These are phyloP conservation scores for Ecdyonurus torrentis DNA, from an alignment of 2,888 invertebrate species.

Conservation along the genomic window DNA sequence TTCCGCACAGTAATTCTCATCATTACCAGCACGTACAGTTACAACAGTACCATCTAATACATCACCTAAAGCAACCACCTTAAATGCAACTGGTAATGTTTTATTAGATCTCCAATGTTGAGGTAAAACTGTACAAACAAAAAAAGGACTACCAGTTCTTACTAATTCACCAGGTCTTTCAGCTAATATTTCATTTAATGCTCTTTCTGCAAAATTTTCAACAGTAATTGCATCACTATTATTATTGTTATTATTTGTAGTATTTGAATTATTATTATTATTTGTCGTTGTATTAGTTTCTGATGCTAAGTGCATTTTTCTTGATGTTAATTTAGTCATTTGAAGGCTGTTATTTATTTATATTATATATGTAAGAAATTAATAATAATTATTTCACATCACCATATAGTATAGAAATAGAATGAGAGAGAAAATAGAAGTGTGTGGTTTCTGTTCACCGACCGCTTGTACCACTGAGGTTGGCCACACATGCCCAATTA, in stretches of 20 bases:
- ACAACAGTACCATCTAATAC: slow-evolving; percentile 89
- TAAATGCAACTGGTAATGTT: slow-evolving; percentile 88
- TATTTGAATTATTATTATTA: neutral
- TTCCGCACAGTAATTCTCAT: slow-evolving; percentile 92
- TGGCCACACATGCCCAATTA: slow-evolving; percentile 7
- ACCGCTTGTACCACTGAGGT: slow-evolving; percentile 1
- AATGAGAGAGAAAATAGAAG: neutral
- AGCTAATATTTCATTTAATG: slow-evolving; percentile 65
- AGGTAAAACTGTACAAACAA: slow-evolving; percentile 83
- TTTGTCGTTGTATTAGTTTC: slow-evolving; percentile 7
- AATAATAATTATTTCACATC: neutral
- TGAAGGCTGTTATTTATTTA: neutral
- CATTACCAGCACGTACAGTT: slow-evolving; percentile 86
- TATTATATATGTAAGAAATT: neutral
- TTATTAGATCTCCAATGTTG: slow-evolving; percentile 96
- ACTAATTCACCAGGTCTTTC: slow-evolving; percentile 88
- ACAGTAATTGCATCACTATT: slow-evolving; percentile 39
- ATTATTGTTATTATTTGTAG: neutral
- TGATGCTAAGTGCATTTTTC: slow-evolving; percentile 12
- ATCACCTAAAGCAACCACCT: slow-evolving; percentile 83
- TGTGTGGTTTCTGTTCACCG: neutral
- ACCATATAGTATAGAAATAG: neutral
- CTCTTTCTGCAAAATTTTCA: slow-evolving; percentile 66
- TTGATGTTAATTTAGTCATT: neutral
- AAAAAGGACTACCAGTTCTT: slow-evolving; percentile 87